Evolutionary conservation across 2,888 invertebrate species (phyloP).

Genomic region (Caenorhabditis becei): DNA sequence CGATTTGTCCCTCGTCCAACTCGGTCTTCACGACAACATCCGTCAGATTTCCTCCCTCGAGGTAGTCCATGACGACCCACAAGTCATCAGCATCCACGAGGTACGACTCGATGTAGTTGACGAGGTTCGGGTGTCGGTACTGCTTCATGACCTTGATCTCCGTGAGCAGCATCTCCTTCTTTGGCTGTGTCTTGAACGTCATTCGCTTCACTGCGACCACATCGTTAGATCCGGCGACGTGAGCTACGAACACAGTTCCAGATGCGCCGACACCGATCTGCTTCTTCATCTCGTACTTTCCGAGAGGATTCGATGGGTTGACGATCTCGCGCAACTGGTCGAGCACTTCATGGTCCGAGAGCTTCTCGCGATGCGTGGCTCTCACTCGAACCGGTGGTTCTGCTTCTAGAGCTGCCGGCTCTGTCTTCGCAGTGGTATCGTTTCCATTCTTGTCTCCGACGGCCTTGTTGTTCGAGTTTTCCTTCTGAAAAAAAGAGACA

Average conservation of each 20-base stretch:
- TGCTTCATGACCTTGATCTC: conserved; percentile 93
- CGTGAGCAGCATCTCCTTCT: conserved; percentile 95
- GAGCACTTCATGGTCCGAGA: conserved; percentile 72
- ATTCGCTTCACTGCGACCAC: conserved; percentile 97
- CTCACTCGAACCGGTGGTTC: conserved; percentile 69
- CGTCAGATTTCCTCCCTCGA: conserved; percentile 94
- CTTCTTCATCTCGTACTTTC: conserved; percentile 89
- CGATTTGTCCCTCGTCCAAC: conserved; percentile 97
- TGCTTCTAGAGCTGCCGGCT: conserved; percentile 27
- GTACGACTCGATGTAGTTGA: conserved; percentile 90
- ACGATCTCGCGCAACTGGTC: conserved; percentile 73
- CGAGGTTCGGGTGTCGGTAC: conserved; percentile 94
- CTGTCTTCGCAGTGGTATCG: conserved; percentile 20
- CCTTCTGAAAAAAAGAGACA: conserved; percentile 65
- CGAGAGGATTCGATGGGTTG: conserved; percentile 87
- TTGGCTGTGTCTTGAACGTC: conserved; percentile 93
- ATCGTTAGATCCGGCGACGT: conserved; percentile 65
- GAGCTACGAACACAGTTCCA: conserved; percentile 80
- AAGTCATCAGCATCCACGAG: conserved; percentile 87
- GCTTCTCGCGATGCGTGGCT: conserved; percentile 67
- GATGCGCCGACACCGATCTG: conserved; percentile 90
- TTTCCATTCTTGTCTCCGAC: conserved; percentile 46
- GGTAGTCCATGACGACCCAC: conserved; percentile 97
- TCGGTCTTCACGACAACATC: conserved; percentile 87
- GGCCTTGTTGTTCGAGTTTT: conserved; percentile 57